Evolutionary conservation across 2,113 vertebrate genomes (phyloP), one percentile per base, ranked within the genome.

Genomic region (Notothenia rossii): DNA sequence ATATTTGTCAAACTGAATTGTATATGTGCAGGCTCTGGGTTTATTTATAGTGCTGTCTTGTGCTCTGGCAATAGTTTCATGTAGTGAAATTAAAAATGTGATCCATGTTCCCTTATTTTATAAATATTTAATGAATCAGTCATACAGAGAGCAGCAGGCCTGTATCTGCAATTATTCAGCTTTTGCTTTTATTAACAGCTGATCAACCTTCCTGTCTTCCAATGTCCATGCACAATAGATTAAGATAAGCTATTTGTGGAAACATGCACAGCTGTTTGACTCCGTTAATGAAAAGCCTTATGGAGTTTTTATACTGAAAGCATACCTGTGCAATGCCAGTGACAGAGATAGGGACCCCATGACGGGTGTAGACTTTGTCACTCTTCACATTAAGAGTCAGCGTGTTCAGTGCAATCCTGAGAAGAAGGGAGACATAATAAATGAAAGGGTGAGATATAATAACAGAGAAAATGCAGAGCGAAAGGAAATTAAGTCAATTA

Each of bases 301-400:
- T 54, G 5, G 14, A 22, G 11, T 59, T 56, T 50, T 22, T 71
- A 61, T 63, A 45, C 12, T 65, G 2, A 48, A 18, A 75, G 14
- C 72, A 78, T 91, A 97, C 97, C 96, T 98, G 97, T 59, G 97
- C 97, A 40, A 98, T 98, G 77, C 97, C 97, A 4, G 97, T 98
- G 71, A 98, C 97, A 10, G 97, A 98, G 92, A 98, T 97, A 25
- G 97, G 97, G 10, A 98, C 97, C 6, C 97, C 97, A n/a, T 97
- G 96, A 11, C 97, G 96, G 29, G 97, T 98, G 87, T 98, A 98
- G 45, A 98, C 97, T 90, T 97, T 98, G 86, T 98, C 97, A 88
- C 97, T 98, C 92, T 97, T 98, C 79, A 98, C 97, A 59, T 98
- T 98, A 72, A 98, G 95, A 68, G 97, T 98, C 88, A 98, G 82